These are phyloP conservation scores for Nemotelus nigrinus DNA, from an alignment of 2,888 invertebrate genomes.

Conservation along the genomic window DNA sequence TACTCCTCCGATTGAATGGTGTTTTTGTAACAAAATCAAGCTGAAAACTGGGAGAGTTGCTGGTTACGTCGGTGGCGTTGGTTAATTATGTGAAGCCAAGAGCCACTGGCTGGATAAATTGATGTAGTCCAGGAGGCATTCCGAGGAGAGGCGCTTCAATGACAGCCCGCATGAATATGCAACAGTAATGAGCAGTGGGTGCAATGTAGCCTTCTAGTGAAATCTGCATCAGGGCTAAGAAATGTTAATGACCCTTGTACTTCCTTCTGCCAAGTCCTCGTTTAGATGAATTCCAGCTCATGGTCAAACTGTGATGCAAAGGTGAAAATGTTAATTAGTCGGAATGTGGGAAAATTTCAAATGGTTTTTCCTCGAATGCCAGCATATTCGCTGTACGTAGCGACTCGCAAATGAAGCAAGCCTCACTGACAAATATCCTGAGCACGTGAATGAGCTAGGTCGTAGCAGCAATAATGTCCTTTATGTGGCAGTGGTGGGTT, in stretches of 20 bases:
- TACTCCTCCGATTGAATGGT: neutral
- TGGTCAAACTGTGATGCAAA: neutral
- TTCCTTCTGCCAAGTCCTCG: neutral
- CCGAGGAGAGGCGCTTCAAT: neutral
- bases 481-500: neutral
- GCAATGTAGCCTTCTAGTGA: neutral
- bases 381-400: neutral
- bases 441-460: neutral
- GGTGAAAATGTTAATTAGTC: neutral
- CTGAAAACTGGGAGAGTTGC: neutral
- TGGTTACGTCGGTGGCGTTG: neutral
- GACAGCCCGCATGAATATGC: neutral
- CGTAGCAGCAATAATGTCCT: neutral
- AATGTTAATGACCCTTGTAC: constrained; percentile 12
- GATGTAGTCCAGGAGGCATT: neutral
- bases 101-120: constrained; percentile 3
- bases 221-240: neutral
- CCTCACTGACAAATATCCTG: neutral
- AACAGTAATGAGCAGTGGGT: constrained; percentile 14
- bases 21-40: neutral
- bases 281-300: neutral
- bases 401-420: neutral
- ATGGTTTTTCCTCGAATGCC: neutral
- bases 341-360: neutral
- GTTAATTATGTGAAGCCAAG: constrained; percentile 18